These are phyloP conservation scores for Peucedramus taeniatus DNA, from an alignment of 2,113 vertebrate species.

Conservation along the genomic window DNA sequence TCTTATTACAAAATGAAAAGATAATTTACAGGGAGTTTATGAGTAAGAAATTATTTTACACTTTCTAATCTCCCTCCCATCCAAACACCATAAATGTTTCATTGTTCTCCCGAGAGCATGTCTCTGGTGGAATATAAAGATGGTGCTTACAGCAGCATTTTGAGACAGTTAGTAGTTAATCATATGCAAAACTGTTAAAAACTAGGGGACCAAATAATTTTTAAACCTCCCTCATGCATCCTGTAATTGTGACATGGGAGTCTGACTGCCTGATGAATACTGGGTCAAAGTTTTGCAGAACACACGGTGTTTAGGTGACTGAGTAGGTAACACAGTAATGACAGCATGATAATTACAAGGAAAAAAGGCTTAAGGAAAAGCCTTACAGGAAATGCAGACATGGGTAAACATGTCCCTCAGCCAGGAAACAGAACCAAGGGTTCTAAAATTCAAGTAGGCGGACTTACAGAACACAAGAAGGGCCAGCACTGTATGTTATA, in stretches of 20 bases:
- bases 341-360: neutral
- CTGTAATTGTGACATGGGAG: neutral
- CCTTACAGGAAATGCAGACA: neutral
- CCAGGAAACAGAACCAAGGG: neutral
- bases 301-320: neutral
- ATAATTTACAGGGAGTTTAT: constrained; percentile 27
- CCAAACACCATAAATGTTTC: constrained; percentile 22
- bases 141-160: constrained; percentile 42
- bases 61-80: constrained; percentile 20
- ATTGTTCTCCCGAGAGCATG: neutral
- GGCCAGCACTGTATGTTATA: neutral
- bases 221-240: constrained; percentile 30
- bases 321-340: neutral
- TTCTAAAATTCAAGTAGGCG: neutral
- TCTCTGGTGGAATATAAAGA: constrained; percentile 35
- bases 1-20: constrained; percentile 26
- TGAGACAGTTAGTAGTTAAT: constrained; percentile 43
- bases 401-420: neutral
- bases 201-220: constrained; percentile 48
- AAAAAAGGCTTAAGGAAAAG: neutral
- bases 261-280: neutral
- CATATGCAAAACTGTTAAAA: constrained; percentile 52
- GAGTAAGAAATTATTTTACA: constrained; percentile 26
- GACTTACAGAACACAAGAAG: neutral
- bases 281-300: neutral